These are phyloP conservation scores for Toxotes jaculatrix DNA, from an alignment of 2,113 vertebrate genomes.

Conservation along the genomic window DNA sequence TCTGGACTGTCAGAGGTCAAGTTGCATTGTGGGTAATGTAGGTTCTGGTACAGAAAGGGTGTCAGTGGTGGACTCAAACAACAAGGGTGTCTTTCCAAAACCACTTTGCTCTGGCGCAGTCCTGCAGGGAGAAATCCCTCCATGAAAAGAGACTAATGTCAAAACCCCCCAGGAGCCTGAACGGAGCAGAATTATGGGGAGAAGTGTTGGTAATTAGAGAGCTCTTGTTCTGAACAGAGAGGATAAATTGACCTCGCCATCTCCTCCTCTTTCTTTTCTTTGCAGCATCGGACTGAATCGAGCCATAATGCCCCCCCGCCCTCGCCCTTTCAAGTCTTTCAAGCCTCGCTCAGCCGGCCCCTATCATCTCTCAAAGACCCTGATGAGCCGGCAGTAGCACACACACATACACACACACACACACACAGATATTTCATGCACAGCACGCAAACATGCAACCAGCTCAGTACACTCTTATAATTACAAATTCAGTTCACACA, in stretches of 20 bases:
- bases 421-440: conserved; percentile 20
- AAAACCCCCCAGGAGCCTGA: background rate
- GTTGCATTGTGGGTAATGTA: background rate
- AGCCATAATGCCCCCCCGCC: conserved; percentile 24
- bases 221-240: conserved; percentile 28
- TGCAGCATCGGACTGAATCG: background rate
- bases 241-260: conserved; percentile 34
- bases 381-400: conserved; percentile 14
- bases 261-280: conserved; percentile 4
- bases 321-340: background rate
- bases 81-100: background rate
- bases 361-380: conserved; percentile 28
- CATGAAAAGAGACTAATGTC: background rate
- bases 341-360: background rate
- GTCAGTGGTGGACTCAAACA: conserved; percentile 2
- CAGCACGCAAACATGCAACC: conserved; percentile 32
- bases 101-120: background rate
- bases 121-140: background rate
- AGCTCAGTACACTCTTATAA: conserved; percentile 9
- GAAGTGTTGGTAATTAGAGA: conserved; percentile 5
- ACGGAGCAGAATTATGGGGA: background rate
- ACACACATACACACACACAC: conserved; percentile 13
- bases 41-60: background rate
- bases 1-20: too few relatives aligned
- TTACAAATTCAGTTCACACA: conserved; percentile 42